Evolutionary conservation across 2,113 vertebrate species (phyloP).

Genomic region (Chaenocephalus aceratus): DNA sequence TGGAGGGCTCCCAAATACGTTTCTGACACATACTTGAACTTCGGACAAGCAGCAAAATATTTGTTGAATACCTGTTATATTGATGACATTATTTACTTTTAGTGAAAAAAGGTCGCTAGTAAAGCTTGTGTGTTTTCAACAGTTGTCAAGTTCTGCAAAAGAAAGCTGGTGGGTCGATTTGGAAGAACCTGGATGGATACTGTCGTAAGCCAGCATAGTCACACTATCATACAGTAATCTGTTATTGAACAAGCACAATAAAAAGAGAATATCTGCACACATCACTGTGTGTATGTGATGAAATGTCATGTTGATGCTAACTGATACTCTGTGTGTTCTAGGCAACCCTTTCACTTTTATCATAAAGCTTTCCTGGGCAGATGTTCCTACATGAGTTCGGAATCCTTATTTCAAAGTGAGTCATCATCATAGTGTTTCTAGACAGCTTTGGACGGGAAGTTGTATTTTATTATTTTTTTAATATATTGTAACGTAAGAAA

Average conservation of each 20-base stretch:
- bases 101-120: not conserved
- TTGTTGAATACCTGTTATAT: not conserved
- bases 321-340: conserved; percentile 42
- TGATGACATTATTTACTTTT: not conserved
- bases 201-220: conserved; percentile 62
- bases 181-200: conserved; percentile 24
- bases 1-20: not conserved
- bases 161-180: conserved; percentile 78
- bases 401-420: conserved; percentile 52
- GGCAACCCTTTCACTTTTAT: conserved; percentile 57
- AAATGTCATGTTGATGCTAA: not conserved
- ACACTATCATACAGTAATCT: not conserved
- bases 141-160: conserved; percentile 17
- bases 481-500: not conserved
- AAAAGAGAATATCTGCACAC: not conserved
- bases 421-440: not conserved
- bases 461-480: not conserved
- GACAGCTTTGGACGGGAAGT: not conserved
- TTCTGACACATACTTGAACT: not conserved
- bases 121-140: conserved; percentile 25
- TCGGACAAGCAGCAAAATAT: not conserved
- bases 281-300: not conserved
- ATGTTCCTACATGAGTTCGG: conserved; percentile 70
- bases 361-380: conserved; percentile 55
- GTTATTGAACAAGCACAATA: not conserved